phyloP scores from a whole-genome alignment of 2,888 invertebrate genomes.

The Cetonia aurata region DNA sequence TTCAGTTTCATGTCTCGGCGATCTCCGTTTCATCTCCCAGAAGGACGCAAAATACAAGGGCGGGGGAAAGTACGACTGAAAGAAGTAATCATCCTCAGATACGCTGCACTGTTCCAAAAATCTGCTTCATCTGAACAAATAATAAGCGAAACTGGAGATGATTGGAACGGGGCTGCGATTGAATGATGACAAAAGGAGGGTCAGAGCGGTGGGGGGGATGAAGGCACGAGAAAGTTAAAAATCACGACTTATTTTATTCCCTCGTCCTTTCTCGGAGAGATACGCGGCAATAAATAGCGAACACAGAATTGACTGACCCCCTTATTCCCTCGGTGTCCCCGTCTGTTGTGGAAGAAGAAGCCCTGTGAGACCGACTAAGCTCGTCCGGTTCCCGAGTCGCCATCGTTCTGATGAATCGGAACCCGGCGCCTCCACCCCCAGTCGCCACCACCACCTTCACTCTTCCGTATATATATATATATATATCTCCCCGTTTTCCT shows the following conservation, averaged over 20 bases:
- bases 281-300: not conserved
- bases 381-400: not conserved
- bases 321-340: not conserved
- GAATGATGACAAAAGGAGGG: not conserved
- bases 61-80: no score
- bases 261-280: not conserved
- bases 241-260: conserved; percentile 4
- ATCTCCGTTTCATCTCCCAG: no score
- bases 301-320: not conserved
- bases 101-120: not conserved
- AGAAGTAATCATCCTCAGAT: no score
- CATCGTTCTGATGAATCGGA: conserved; percentile 1
- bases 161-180: not conserved
- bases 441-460: no score
- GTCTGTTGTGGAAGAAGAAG: not conserved
- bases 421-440: not conserved
- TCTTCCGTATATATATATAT: no score
- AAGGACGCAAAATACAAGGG: no score
- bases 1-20: no score
- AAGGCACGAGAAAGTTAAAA: not conserved
- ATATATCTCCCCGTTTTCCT: not conserved
- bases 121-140: not conserved
- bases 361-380: conserved; percentile 5
- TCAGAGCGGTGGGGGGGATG: not conserved
- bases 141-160: not conserved